These are phyloP conservation scores for Notechis scutatus DNA, from an alignment of 2,113 vertebrate genomes.

Conservation along the genomic window DNA sequence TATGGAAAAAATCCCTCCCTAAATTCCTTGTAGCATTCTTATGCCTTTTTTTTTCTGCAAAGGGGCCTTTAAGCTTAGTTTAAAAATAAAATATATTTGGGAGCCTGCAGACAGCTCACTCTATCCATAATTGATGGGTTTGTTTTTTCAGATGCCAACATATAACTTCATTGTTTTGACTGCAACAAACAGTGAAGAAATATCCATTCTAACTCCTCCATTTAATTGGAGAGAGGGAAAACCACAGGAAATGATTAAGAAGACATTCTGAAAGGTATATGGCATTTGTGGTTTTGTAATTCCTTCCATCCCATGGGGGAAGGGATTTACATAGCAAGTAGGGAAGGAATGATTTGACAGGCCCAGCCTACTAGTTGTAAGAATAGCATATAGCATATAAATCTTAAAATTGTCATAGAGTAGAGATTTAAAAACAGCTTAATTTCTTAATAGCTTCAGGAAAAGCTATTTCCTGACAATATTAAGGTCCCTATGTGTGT, in stretches of 20 bases:
- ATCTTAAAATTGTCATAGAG: neutral
- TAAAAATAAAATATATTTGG: neutral
- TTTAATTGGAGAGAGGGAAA: neutral
- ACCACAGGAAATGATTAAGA: neutral
- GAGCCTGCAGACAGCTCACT: neutral
- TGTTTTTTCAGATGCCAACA: neutral
- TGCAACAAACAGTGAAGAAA: neutral
- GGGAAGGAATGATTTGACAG: neutral
- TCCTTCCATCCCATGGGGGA: neutral
- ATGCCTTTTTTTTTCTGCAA: neutral
- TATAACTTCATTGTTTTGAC: neutral
- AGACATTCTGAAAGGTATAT: neutral
- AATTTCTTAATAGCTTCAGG: neutral
- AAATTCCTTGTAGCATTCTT: neutral
- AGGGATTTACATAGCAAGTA: neutral
- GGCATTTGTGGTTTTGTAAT: neutral
- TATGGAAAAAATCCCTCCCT: neutral
- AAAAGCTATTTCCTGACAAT: neutral
- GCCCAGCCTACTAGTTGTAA: neutral
- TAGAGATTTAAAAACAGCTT: neutral
- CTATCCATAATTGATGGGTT: neutral
- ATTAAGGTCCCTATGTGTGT: neutral
- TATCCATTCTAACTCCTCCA: neutral
- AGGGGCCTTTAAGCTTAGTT: neutral
- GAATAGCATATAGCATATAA: neutral